phyloP scores from a whole-genome alignment of 2,797 vertebrate genomes.

The Lithobates sylvaticus region DNA sequence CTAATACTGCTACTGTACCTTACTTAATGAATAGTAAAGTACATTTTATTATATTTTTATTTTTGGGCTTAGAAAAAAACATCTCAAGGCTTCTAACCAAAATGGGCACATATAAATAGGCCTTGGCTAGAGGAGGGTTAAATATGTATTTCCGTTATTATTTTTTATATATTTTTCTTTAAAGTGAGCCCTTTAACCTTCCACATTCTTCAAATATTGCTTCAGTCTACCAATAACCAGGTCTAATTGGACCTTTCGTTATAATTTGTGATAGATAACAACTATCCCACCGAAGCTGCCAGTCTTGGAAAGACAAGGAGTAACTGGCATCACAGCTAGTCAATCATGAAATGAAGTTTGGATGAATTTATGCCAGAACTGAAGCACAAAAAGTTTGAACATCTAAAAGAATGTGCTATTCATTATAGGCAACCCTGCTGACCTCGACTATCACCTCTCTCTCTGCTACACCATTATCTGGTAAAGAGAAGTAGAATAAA shows the following conservation, averaged over 20 bases:
- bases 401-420: constrained; percentile 36
- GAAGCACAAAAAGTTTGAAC: constrained; percentile 18
- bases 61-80: neutral
- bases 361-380: constrained; percentile 42
- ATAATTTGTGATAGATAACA: neutral
- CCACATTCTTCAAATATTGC: constrained; percentile 1
- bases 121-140: neutral
- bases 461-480: constrained; percentile 16
- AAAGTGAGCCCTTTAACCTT: neutral
- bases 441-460: constrained; percentile 31
- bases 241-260: neutral
- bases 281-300: neutral
- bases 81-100: too few relatives aligned
- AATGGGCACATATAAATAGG: neutral
- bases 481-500: constrained; percentile 26
- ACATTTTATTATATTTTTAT: too few relatives aligned
- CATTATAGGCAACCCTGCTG: constrained; percentile 41
- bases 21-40: too few relatives aligned
- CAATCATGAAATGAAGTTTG: constrained; percentile 38
- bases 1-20: too few relatives aligned
- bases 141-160: neutral
- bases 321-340: neutral
- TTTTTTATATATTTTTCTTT: neutral
- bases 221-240: neutral
- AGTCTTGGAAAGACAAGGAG: neutral